phyloP scores from a whole-genome alignment of 2,797 vertebrate genomes.

The Apodemus agrarius region DNA sequence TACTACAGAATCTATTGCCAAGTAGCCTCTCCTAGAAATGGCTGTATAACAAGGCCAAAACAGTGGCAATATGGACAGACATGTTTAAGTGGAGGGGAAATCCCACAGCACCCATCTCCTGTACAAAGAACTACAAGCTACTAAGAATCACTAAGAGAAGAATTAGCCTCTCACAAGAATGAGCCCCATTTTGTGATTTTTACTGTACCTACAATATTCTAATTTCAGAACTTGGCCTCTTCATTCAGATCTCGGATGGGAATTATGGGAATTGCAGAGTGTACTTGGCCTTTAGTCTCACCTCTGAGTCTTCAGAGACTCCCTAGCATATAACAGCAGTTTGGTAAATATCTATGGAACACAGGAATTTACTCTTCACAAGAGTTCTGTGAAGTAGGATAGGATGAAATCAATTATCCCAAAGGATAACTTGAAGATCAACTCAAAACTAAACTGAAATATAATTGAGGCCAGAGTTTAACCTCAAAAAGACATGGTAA shows the following conservation, averaged over 20 bases:
- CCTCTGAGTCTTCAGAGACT: background rate
- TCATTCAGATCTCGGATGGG: background rate
- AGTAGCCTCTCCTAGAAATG: background rate
- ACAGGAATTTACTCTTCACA: constrained; percentile 1
- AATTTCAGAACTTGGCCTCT: background rate
- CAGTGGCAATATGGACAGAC: no score
- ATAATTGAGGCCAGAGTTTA: constrained; percentile 3
- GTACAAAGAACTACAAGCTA: no score
- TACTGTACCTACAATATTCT: background rate
- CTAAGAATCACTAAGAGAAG: no score
- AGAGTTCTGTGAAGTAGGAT: background rate
- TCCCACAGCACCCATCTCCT: background rate
- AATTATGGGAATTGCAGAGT: background rate
- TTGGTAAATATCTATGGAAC: background rate
- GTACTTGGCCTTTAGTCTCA: background rate
- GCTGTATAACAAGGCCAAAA: background rate
- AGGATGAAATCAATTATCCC: background rate
- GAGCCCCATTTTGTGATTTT: background rate
- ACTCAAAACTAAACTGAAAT: constrained; percentile 25
- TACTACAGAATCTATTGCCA: background rate
- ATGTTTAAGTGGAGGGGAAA: background rate
- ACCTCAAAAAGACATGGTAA: constrained; percentile 11
- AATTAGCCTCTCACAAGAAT: background rate
- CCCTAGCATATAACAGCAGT: background rate
- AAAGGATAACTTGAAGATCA: constrained; percentile 6